These are phyloP conservation scores for Pyxicephalus adspersus DNA, from an alignment of 2,113 vertebrate species.

Conservation along the genomic window DNA sequence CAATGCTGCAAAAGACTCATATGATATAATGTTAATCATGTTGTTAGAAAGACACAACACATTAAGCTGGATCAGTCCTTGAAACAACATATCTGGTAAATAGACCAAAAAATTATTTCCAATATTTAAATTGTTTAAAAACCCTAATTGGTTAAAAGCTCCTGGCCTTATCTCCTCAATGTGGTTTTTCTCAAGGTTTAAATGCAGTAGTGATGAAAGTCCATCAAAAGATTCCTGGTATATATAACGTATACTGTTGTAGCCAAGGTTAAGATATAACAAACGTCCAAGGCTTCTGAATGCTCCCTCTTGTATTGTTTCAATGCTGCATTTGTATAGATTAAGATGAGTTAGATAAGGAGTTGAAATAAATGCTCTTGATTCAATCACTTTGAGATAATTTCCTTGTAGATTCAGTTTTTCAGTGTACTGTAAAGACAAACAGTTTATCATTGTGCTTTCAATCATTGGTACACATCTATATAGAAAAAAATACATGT, in stretches of 20 bases:
- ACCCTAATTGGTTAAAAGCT: constrained; percentile 85
- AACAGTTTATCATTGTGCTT: not conserved
- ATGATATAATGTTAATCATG: constrained; percentile 83
- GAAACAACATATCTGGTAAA: constrained; percentile 91
- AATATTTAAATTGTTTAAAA: constrained; percentile 83
- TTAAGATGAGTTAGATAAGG: constrained; percentile 87
- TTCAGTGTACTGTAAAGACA: constrained; percentile 78
- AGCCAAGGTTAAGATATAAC: constrained; percentile 85
- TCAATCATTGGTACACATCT: not conserved
- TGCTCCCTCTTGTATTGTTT: constrained; percentile 84
- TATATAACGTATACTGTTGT: constrained; percentile 81
- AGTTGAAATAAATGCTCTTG: constrained; percentile 76
- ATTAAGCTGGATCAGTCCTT: constrained; percentile 84
- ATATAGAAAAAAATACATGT: not conserved
- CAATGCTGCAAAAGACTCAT: constrained; percentile 85
- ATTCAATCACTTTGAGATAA: constrained; percentile 72
- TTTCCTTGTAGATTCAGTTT: constrained; percentile 85
- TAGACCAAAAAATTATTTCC: constrained; percentile 87
- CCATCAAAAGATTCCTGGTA: constrained; percentile 93
- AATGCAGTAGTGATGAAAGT: constrained; percentile 82
- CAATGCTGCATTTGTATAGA: constrained; percentile 82
- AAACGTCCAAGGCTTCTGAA: constrained; percentile 88
- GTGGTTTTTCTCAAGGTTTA: constrained; percentile 80
- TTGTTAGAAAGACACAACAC: constrained; percentile 91
- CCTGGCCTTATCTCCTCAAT: constrained; percentile 91